Evolutionary conservation across 2,888 invertebrate genomes (phyloP).

Genomic region (Epistrophella euchroma): DNA sequence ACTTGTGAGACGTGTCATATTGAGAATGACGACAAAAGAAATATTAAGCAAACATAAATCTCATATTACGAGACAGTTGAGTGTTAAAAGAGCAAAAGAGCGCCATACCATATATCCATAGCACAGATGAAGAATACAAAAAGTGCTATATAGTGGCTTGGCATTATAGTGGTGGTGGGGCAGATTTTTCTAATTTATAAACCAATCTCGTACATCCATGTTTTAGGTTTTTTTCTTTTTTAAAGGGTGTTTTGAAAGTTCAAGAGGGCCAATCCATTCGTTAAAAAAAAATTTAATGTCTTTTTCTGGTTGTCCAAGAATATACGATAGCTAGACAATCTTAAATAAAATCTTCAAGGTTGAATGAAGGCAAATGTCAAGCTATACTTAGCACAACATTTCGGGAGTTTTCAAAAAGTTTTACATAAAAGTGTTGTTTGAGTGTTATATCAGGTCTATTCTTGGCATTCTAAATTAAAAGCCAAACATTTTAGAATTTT

Average conservation of each 20-base stretch:
- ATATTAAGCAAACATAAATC: conserved; percentile 74
- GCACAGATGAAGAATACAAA: conserved; percentile 39
- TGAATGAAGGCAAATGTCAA: too few relatives aligned
- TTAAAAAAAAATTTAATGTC: too few relatives aligned
- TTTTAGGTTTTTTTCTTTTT: background rate
- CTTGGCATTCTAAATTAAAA: too few relatives aligned
- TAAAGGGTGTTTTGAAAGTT: conserved; percentile 4
- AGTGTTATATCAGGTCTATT: too few relatives aligned
- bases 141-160: background rate
- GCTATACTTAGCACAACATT: too few relatives aligned
- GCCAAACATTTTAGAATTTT: too few relatives aligned
- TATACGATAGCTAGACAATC: too few relatives aligned
- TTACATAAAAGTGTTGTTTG: too few relatives aligned
- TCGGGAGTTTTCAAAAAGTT: too few relatives aligned
- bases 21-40: conserved; percentile 57
- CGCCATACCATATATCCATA: background rate
- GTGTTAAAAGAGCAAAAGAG: conserved; percentile 64
- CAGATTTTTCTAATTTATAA: conserved; percentile 67
- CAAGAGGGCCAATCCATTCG: background rate
- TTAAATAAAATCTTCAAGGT: too few relatives aligned
- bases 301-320: too few relatives aligned
- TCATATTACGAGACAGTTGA: conserved; percentile 73
- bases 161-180: conserved; percentile 5
- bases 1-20: conserved; percentile 66
- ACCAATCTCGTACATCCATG: conserved; percentile 62